A percentile compares a stretch with the other conserved stretches of the same genome.
phyloP scores from a whole-genome alignment of 2,888 invertebrate genomes.

The Opisthograptis luteolata region DNA sequence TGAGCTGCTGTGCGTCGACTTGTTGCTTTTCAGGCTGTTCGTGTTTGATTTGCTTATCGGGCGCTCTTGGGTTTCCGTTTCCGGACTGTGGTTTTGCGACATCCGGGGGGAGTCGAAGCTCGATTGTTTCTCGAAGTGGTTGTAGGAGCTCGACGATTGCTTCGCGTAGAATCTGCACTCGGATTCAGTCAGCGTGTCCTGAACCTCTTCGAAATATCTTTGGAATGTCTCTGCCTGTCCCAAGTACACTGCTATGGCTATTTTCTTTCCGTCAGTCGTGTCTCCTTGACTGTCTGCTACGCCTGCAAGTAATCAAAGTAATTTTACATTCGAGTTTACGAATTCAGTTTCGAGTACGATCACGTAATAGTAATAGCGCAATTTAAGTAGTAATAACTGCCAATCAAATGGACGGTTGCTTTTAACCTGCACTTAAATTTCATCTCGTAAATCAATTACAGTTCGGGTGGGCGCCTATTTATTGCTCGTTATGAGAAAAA shows the following conservation, averaged over 20 bases:
- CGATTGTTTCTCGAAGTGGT: conserved; percentile 77
- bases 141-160: conserved; percentile 72
- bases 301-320: conserved; percentile 51
- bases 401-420: conserved; percentile 18
- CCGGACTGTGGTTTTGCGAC: conserved; percentile 77
- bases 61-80: conserved; percentile 73
- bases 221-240: conserved; percentile 92
- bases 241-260: conserved; percentile 94
- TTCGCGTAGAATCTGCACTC: conserved; percentile 85
- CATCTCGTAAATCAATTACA: conserved; percentile 25
- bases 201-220: conserved; percentile 87
- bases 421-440: conserved; percentile 20
- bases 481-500: conserved; percentile 20
- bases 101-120: conserved; percentile 78
- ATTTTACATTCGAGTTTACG: conserved; percentile 1
- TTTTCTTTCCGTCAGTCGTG: conserved; percentile 93
- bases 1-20: conserved; percentile 80
- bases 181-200: conserved; percentile 87
- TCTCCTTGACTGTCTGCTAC: conserved; percentile 86
- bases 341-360: neutral
- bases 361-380: conserved; percentile 13
- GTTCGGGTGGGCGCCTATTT: conserved; percentile 24
- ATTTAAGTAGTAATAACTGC: conserved; percentile 21
- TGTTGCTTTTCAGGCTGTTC: conserved; percentile 83
- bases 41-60: conserved; percentile 80